Evolutionary conservation across 2,888 invertebrate species (phyloP), one percentile per base, ranked within the genome.

Genomic region (Endotricha flammealis): DNA sequence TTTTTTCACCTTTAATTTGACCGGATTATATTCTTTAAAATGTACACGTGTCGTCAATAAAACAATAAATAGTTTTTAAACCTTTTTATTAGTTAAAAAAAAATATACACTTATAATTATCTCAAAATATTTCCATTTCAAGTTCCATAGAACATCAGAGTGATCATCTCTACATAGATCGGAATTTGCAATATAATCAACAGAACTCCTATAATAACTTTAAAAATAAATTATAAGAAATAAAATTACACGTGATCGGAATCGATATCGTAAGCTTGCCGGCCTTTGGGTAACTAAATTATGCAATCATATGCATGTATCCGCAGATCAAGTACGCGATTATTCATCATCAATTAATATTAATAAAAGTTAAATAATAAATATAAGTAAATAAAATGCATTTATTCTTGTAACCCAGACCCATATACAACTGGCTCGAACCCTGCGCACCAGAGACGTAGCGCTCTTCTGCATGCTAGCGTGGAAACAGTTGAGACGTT

Each of bases 81-180:
- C 14, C 22, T 33, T 48, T 65, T 70, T 64, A 65, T 74, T 76
- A 68, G 48, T 70, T 67, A 65, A 46, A 74, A 71, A 75, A 73
- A 76, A 72, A 72, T 70, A 73, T 72, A 73, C 67, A 75, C 66
- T 68, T 70, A 70, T 33, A 66, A 53, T 64, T 64, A 64, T 68
- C 58, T 67, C 64, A 68, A 74, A 74, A 74, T 72, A 74, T 65
- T 62, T 61, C 50, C 45, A 42, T 54, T 42, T 64, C 49, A 51
- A 56, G 50, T 53, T 61, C 48, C 46, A 25, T 38, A 38, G 46
- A 49, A 49, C 44, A 40, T 48, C 36, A 40, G 27, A 53, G 50
- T 57, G 54, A 59, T 45, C 53, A 60, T 57, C 48, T 56, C 42
- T 58, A 68, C 63, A 65, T 67, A 73, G 67, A 71, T 72, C 69